Conservation (phyloP, 1,140 invertebrate species). For the Bombus turneri region DNA sequence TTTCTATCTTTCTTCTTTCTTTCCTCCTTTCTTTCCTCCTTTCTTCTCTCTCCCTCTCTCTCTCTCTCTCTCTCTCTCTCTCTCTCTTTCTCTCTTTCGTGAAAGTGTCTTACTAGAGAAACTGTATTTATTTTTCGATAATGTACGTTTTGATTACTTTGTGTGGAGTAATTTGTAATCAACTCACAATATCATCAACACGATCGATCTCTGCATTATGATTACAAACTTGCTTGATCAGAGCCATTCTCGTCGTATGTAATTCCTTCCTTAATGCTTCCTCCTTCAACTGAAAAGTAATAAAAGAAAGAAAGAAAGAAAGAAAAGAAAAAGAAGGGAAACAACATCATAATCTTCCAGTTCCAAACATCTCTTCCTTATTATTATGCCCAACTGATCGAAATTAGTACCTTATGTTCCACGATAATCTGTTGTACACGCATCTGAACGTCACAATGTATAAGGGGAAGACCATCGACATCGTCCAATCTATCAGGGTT, state of each 20-base stretch:
- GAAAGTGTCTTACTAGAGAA: neutral
- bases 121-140: neutral
- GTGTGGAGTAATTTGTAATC: neutral
- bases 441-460: conserved; percentile 90
- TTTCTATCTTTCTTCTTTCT: neutral
- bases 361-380: neutral
- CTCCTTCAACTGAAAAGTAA: conserved; percentile 84
- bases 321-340: neutral
- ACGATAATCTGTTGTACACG: conserved; percentile 90
- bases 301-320: neutral
- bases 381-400: neutral
- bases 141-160: neutral
- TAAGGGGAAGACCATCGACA: conserved; percentile 91
- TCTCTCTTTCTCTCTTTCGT: no score
- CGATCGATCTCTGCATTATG: conserved; percentile 83
- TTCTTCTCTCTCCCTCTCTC: no score
- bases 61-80: no score
- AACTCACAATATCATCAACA: conserved; percentile 85
- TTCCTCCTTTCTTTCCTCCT: neutral
- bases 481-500: conserved; percentile 83
- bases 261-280: conserved; percentile 88
- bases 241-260: conserved; percentile 86
- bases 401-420: conserved; percentile 87
- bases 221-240: conserved; percentile 89
- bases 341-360: neutral